Conservation (phyloP, 2,888 invertebrate species). For the Ditula angustiorana region DNA sequence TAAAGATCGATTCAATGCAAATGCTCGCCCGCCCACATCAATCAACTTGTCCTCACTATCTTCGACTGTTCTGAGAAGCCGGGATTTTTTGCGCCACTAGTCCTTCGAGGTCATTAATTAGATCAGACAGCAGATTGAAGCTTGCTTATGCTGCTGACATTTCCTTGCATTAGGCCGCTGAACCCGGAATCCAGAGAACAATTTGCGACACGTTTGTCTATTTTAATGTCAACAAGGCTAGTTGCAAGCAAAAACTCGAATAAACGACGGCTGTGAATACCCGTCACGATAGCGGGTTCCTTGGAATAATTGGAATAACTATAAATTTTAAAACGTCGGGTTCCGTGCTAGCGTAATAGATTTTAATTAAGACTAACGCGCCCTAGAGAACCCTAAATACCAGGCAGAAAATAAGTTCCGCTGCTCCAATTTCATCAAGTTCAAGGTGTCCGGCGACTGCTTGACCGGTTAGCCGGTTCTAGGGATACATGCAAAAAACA, state of each 20-base stretch:
- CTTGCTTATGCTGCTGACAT: constrained; percentile 72
- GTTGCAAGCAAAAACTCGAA: constrained; percentile 21
- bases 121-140: constrained; percentile 66
- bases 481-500: constrained; percentile 19
- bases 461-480: constrained; percentile 36
- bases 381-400: constrained; percentile 21
- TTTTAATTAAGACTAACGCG: background rate
- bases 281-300: constrained; percentile 4
- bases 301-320: background rate
- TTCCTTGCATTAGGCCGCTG: constrained; percentile 67
- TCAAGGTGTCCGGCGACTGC: constrained; percentile 28
- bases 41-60: constrained; percentile 70
- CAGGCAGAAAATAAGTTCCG: constrained; percentile 27
- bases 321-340: background rate
- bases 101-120: constrained; percentile 69
- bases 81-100: constrained; percentile 63
- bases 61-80: constrained; percentile 51
- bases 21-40: constrained; percentile 71
- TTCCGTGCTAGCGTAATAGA: too few species aligned
- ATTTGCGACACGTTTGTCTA: constrained; percentile 41
- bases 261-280: background rate
- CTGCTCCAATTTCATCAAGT: constrained; percentile 40
- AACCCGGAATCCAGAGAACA: constrained; percentile 76
- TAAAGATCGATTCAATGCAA: constrained; percentile 80
- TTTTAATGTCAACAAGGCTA: constrained; percentile 34